phyloP scores from a whole-genome alignment of 2,888 invertebrate species.

The Sepiola atlantica region DNA sequence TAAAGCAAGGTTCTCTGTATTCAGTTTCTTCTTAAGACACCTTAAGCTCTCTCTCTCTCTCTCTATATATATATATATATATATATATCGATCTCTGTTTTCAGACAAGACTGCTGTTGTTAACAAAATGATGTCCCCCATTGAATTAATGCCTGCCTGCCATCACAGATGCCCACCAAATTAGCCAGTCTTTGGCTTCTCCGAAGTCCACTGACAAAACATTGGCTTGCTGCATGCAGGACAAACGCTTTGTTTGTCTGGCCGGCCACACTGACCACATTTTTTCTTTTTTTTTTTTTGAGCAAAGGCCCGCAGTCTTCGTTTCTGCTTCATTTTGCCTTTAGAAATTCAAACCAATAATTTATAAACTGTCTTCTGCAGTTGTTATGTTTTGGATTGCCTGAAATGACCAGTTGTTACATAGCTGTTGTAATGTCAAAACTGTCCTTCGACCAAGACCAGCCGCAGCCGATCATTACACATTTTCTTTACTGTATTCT shows the following conservation, averaged over 20 bases:
- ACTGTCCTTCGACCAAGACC: no score
- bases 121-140: neutral
- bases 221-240: neutral
- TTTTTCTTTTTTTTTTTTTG: no score
- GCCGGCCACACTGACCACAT: no score
- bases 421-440: no score
- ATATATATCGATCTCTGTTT: neutral
- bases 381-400: neutral
- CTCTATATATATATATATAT: no score
- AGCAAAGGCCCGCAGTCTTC: neutral
- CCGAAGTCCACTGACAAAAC: neutral
- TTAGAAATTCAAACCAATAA: neutral
- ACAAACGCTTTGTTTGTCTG: no score
- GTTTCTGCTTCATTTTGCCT: neutral
- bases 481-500: no score
- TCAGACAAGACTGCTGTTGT: neutral
- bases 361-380: neutral
- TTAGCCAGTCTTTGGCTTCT: neutral
- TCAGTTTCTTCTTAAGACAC: no score
- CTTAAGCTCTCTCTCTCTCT: neutral
- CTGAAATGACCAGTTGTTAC: neutral
- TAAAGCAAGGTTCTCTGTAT: no score
- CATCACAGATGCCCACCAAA: neutral
- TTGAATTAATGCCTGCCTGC: conserved; percentile 16
- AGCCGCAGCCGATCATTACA: no score